phyloP scores from a whole-genome alignment of 2,113 vertebrate species.

The Chunga burmeisteri region DNA sequence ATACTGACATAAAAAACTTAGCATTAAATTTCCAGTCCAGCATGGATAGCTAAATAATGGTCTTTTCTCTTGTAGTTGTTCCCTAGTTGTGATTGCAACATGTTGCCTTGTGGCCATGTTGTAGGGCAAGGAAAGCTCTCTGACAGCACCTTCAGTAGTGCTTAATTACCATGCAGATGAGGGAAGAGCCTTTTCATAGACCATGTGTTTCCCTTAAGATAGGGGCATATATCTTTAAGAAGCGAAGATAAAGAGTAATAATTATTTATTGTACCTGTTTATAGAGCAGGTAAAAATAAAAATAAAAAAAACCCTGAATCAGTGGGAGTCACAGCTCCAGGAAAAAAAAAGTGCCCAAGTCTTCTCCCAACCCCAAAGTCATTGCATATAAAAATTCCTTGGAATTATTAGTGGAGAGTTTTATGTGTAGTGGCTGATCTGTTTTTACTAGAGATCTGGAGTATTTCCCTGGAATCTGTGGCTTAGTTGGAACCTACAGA shows the following conservation, averaged over 20 bases:
- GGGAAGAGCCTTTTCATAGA: background rate
- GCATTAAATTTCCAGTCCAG: background rate
- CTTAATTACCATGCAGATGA: background rate
- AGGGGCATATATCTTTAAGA: background rate
- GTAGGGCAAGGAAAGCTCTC: background rate
- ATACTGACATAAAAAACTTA: background rate
- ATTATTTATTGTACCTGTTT: background rate
- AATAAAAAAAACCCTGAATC: background rate
- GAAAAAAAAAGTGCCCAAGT: background rate
- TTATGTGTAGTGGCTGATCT: background rate
- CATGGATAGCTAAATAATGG: background rate
- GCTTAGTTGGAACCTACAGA: background rate
- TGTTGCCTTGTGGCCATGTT: background rate
- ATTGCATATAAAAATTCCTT: background rate
- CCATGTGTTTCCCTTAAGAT: background rate
- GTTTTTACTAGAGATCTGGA: background rate
- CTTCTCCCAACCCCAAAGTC: background rate
- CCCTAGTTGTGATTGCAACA: rapidly evolving
- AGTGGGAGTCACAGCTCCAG: background rate
- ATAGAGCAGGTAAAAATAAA: background rate
- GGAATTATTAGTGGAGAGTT: background rate
- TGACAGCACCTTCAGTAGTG: background rate
- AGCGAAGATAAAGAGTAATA: background rate
- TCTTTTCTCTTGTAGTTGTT: background rate
- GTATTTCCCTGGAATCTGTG: background rate